Evolutionary conservation across 1,140 invertebrate species (phyloP), one percentile per base, ranked within the genome.

Genomic region (Drosophila leontia): DNA sequence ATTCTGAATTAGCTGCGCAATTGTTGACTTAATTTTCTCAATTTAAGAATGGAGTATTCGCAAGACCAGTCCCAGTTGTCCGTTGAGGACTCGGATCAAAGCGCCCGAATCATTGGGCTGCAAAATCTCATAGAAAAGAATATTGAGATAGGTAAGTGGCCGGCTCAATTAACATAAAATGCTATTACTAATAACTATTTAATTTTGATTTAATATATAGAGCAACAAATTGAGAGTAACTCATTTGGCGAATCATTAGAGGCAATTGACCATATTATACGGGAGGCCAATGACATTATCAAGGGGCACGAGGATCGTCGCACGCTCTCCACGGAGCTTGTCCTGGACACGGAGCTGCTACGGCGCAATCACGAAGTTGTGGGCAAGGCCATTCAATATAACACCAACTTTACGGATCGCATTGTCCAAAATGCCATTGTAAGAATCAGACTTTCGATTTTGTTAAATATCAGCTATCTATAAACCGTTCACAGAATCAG

Each of bases 61-160:
- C 37, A 65, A 58, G 23, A 19, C n/a, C 39, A 64, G 32, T 51
- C 47, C 1, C 47, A 35, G 42, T 8, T 19, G 26, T 39, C 32
- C 3, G 15, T 17, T 1, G 37, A 45, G 0, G 57, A 50, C 0
- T 37, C 37, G 0, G 50, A 42, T 19, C 23, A 78, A 32, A 69
- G 62, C 7, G 48, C 32, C 3, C 68, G 83, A 2, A 87, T 87
- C 12, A 42, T 88, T 2, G 8, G 57, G 6, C 23, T 87, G 19
- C 84, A 88, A 48, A 59, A 87, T 12, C 34, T 87, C 23, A 87
- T 87, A 29, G 83, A 88, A 45, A 37, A 63, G 47, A 87, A 87
- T 42, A 87, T 87, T 11, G 50, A 83, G 29, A 78, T 87, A 35
- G 83, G 83, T 82, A 68, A 39, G 77, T 60, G 1, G 2, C 3